Percentiles rank a stretch among this genome's conserved stretches.
Conservation (phyloP, 2,888 invertebrate genomes). For the Rhingia campestris region DNA sequence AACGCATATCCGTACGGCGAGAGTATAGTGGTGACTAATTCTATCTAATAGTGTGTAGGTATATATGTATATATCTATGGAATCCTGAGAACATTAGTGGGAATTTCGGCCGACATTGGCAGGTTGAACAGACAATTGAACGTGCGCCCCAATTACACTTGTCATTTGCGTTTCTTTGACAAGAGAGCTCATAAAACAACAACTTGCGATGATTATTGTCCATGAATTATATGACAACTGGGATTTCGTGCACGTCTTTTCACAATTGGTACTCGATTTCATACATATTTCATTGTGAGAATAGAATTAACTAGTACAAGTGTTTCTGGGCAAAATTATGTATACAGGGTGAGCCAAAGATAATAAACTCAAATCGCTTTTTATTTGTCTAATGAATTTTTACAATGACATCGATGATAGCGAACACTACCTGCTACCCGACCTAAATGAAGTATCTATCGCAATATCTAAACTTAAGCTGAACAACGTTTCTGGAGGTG, state of each 20-base stretch:
- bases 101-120: constrained; percentile 51
- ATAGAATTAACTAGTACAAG: constrained; percentile 30
- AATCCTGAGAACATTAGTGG: constrained; percentile 6
- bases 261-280: constrained; percentile 34
- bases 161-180: constrained; percentile 68
- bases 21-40: constrained; percentile 11
- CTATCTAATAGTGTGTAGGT: neutral
- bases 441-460: too few species aligned
- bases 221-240: constrained; percentile 42
- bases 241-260: constrained; percentile 23
- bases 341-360: too few species aligned
- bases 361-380: too few species aligned
- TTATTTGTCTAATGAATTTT: too few species aligned
- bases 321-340: constrained; percentile 13
- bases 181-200: constrained; percentile 42
- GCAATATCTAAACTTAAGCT: too few species aligned
- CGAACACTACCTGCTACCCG: too few species aligned
- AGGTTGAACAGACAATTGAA: constrained; percentile 70
- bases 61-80: neutral
- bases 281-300: constrained; percentile 66
- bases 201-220: constrained; percentile 58
- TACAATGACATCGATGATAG: too few species aligned
- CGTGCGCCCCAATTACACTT: constrained; percentile 65
- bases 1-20: constrained; percentile 1
- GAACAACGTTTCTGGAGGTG: too few species aligned